Conservation (phyloP, 1,140 invertebrate species). For the Cephus cinctus region DNA sequence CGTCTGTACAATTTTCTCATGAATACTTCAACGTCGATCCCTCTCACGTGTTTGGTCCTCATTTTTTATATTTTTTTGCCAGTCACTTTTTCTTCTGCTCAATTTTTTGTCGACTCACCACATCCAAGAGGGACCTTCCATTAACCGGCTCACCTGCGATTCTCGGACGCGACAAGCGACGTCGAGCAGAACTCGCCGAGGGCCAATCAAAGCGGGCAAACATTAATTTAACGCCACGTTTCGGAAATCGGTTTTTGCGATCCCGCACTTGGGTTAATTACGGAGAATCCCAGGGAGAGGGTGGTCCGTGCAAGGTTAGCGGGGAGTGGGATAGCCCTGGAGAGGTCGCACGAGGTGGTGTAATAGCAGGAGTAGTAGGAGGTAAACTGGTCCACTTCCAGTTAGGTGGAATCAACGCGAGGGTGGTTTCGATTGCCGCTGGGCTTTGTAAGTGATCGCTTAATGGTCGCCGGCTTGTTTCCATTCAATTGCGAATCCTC, state of each 20-base stretch:
- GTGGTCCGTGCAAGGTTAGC: not conserved
- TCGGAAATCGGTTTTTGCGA: constrained; percentile 48
- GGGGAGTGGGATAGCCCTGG: constrained; percentile 17
- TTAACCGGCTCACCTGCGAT: constrained; percentile 44
- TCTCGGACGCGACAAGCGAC: constrained; percentile 37
- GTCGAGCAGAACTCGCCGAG: constrained; percentile 15
- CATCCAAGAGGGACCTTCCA: constrained; percentile 39
- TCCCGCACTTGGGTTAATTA: constrained; percentile 38
- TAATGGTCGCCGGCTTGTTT: constrained; percentile 7
- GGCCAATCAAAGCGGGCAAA: constrained; percentile 44
- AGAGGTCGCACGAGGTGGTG: no score
- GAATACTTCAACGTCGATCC: no score
- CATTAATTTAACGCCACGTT: constrained; percentile 52
- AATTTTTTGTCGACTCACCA: no score
- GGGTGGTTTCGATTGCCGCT: no score
- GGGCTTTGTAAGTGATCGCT: constrained; percentile 4
- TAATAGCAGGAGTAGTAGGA: no score
- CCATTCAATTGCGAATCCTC: constrained; percentile 7
- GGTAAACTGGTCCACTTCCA: no score
- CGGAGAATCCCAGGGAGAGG: constrained; percentile 6
- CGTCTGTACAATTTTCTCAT: no score
- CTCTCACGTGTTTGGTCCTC: no score
- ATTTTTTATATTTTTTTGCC: no score
- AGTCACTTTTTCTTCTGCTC: no score
- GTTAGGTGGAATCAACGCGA: no score